Base-by-base conservation (phyloP, 2,888 invertebrate genomes). In the Prionchulus punctatus region DNA sequence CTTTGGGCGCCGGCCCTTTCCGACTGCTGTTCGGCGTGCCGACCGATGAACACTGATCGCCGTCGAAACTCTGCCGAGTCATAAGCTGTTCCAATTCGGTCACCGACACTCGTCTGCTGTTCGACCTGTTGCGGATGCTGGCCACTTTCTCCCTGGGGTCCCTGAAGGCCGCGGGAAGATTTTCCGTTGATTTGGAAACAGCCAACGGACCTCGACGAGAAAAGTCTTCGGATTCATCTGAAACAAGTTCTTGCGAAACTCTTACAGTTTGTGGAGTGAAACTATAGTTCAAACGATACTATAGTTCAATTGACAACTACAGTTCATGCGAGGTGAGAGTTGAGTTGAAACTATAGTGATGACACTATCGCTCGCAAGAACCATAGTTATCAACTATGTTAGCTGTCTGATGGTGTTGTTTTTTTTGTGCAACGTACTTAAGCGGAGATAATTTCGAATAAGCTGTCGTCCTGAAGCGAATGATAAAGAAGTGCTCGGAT, bases 401-500 rank as follows among this genome's bases (percentile, higher is more conserved):
- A n/a, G n/a, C n/a, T n/a, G n/a, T n/a, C n/a, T n/a, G n/a, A n/a
- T n/a, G n/a, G n/a, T n/a, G n/a, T n/a, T n/a, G n/a, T n/a, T n/a
- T n/a, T n/a, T n/a, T n/a, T n/a, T n/a, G n/a, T n/a, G n/a, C n/a
- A n/a, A n/a, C n/a, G n/a, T n/a, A n/a, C n/a, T n/a, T n/a, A n/a
- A n/a, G n/a, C n/a, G n/a, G n/a, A n/a, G n/a, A n/a, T n/a, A n/a
- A n/a, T n/a, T n/a, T n/a, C n/a, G n/a, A n/a, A n/a, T n/a, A n/a
- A 43, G 31, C 45, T 58, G 52, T 15, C 58, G 57, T n/a, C 63
- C 69, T 53, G 90, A 78, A 12, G 91, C 89, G 60, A 90, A 88
- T 70, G 91, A 90, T 45, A 96, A 77, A 1, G 90, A 89, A 0
- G 94, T 94, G 71, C 85, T 84, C 7, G 94, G 94, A 75, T 94